phyloP scores from a whole-genome alignment of 2,113 vertebrate species.

The Vireo altiloquus region DNA sequence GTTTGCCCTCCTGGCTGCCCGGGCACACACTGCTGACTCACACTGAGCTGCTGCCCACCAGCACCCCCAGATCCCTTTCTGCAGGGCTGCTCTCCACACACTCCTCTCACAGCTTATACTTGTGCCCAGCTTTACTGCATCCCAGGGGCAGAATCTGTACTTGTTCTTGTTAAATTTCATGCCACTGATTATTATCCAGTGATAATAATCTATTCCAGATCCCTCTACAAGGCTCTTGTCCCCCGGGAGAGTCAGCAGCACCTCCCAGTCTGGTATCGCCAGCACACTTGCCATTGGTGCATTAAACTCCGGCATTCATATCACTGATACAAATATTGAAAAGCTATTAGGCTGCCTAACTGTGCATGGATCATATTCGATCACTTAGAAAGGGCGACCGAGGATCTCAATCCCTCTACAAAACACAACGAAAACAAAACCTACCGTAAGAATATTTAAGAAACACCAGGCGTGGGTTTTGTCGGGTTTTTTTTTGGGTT shows the following conservation, averaged over 20 bases:
- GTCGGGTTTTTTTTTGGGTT: not conserved
- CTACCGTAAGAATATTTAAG: not conserved
- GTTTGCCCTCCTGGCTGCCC: too few species aligned
- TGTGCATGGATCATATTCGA: not conserved
- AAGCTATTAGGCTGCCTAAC: too few species aligned
- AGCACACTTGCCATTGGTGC: too few species aligned
- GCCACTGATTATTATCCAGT: fast-evolving
- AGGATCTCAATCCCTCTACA: not conserved
- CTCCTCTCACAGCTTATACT: too few species aligned
- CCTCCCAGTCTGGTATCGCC: fast-evolving
- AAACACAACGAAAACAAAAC: fast-evolving
- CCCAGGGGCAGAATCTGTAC: not conserved
- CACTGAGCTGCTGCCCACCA: too few species aligned
- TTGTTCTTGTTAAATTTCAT: not conserved
- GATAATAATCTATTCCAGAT: too few species aligned
- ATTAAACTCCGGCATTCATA: not conserved
- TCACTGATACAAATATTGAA: fast-evolving
- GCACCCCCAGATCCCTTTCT: too few species aligned
- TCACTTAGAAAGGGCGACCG: not conserved
- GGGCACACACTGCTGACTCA: too few species aligned
- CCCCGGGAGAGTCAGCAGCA: not conserved
- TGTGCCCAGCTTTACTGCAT: too few species aligned
- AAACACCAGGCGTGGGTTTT: not conserved
- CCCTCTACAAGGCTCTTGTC: not conserved
- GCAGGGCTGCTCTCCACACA: too few species aligned